A percentile compares a stretch with the other conserved stretches of the same genome.
These are phyloP conservation scores for Drosophila subpulchrella DNA, from an alignment of 1,140 invertebrate species.

Conservation along the genomic window DNA sequence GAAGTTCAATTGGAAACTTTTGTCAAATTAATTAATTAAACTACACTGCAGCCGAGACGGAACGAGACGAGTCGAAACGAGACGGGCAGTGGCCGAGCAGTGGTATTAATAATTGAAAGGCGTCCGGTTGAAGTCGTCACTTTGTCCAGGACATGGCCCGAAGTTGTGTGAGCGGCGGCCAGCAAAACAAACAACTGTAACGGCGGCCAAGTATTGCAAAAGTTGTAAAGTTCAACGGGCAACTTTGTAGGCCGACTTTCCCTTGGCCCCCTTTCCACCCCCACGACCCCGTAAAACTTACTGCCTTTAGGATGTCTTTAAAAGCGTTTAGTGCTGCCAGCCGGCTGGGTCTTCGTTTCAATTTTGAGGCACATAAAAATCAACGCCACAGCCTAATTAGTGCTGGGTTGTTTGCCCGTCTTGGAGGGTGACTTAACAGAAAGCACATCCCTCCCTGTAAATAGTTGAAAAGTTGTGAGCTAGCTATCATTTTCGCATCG, in stretches of 20 bases:
- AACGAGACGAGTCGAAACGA: not conserved
- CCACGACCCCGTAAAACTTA: constrained; percentile 37
- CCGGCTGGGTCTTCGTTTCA: constrained; percentile 53
- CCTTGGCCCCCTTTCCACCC: not conserved
- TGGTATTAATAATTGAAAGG: constrained; percentile 76
- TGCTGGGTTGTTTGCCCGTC: constrained; percentile 56
- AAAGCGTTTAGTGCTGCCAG: constrained; percentile 57
- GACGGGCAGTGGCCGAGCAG: constrained; percentile 20
- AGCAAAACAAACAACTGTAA: constrained; percentile 62
- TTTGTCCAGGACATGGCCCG: constrained; percentile 49
- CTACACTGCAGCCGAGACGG: constrained; percentile 51
- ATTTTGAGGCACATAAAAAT: constrained; percentile 75
- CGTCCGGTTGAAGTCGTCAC: constrained; percentile 71
- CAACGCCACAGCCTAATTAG: constrained; percentile 71
- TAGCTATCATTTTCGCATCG: constrained; percentile 81
- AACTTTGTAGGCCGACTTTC: constrained; percentile 67
- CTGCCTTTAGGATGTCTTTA: constrained; percentile 66
- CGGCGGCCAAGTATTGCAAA: constrained; percentile 53
- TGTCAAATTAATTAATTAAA: constrained; percentile 83
- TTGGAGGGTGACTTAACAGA: constrained; percentile 33
- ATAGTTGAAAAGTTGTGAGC: constrained; percentile 81
- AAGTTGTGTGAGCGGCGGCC: constrained; percentile 48
- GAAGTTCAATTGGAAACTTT: constrained; percentile 75
- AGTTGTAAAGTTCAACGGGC: constrained; percentile 74
- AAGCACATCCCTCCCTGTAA: constrained; percentile 17